phyloP scores from a whole-genome alignment of 2,113 vertebrate genomes.

The Neofelis nebulosa region DNA sequence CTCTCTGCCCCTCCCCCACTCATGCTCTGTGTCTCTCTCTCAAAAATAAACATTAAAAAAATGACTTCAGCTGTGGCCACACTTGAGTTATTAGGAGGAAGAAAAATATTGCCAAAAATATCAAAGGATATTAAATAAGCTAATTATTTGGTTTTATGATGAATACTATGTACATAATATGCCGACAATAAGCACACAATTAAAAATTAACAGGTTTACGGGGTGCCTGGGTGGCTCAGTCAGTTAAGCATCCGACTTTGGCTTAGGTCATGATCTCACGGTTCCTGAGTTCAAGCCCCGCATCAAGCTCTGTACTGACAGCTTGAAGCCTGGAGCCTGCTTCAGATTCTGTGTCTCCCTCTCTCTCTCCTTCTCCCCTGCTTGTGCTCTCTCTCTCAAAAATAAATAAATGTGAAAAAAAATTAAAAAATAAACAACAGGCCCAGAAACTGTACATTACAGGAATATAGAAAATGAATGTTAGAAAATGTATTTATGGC shows the following conservation, averaged over 20 bases:
- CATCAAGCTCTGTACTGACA: no score
- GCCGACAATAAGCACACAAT: neutral
- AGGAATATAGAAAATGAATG: neutral
- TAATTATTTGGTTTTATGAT: neutral
- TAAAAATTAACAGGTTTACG: neutral
- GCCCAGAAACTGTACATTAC: neutral
- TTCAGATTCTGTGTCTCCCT: no score
- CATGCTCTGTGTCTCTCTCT: no score
- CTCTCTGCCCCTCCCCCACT: no score
- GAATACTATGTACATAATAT: neutral
- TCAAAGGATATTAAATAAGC: constrained; percentile 17
- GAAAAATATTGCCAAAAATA: neutral
- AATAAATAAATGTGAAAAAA: no score
- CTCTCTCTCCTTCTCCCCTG: no score
- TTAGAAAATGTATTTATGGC: neutral
- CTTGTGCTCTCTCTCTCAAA: no score
- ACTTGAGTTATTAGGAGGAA: neutral
- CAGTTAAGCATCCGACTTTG: no score
- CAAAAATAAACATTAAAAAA: neutral
- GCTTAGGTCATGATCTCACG: no score
- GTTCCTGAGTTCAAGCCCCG: no score
- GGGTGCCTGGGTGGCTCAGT: no score
- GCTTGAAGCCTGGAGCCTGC: no score
- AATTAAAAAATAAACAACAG: neutral
- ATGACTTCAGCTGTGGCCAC: neutral